A percentile compares a stretch with the other conserved stretches of the same genome.
Conservation (phyloP, 1,140 invertebrate species). For the Apis laboriosa region DNA sequence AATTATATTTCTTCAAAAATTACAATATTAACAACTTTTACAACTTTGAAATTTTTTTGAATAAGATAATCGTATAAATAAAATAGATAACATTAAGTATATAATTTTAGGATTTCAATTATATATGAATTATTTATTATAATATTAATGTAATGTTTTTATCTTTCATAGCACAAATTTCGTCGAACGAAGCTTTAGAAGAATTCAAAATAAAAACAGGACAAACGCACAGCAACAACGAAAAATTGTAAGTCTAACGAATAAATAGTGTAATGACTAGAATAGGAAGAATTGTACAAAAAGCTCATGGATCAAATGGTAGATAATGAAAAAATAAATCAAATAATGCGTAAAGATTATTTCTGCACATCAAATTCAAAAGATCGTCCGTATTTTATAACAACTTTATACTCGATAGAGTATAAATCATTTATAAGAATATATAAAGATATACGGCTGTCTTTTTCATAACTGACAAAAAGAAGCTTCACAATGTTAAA, state of each 20-base stretch:
- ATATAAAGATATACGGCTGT: slow-evolving; percentile 4
- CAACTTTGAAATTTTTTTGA: not conserved
- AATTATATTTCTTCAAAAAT: not conserved
- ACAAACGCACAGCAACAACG: not conserved
- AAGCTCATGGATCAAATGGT: slow-evolving; percentile 23
- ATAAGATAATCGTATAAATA: not conserved
- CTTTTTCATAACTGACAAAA: slow-evolving; percentile 4
- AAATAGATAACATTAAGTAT: not conserved
- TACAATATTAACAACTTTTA: not conserved
- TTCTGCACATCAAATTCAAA: slow-evolving; percentile 39
- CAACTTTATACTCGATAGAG: slow-evolving; percentile 4
- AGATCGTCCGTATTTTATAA: slow-evolving; percentile 29
- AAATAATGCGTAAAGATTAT: slow-evolving; percentile 34
- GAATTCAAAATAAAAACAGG: not conserved
- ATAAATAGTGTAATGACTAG: slow-evolving; percentile 14
- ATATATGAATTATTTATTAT: not conserved
- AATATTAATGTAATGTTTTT: slow-evolving; percentile 4
- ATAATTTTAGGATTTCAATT: not conserved
- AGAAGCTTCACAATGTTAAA: slow-evolving; percentile 16
- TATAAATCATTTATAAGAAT: not conserved
- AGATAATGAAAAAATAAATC: slow-evolving; percentile 8
- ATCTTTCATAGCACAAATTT: slow-evolving; percentile 10
- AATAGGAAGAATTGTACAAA: not conserved
- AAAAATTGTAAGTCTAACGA: not conserved
- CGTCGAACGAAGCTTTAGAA: not conserved